Evolutionary conservation across 2,113 vertebrate genomes (phyloP), one percentile per base, ranked within the genome.

Genomic region (Dascyllus trimaculatus): DNA sequence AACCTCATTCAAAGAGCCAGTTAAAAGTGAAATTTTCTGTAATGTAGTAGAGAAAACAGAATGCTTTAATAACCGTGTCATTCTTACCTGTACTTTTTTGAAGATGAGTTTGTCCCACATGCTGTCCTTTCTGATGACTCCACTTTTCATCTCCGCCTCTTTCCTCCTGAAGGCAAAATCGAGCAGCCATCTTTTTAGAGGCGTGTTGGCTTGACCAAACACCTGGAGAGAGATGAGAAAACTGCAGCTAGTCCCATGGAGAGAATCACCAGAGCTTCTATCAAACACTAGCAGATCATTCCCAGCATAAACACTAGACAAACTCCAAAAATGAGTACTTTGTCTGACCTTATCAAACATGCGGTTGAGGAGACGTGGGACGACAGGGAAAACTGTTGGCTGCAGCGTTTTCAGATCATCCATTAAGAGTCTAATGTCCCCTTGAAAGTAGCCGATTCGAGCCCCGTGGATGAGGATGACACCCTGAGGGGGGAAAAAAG

Each of bases 71-170:
- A 15, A 43, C 2, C 40, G 6, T 14, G 10, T n/a, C 8, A 1
- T 26, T 54, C 56, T 66, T 91, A 99, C 98, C 97, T 99, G 98
- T 38, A 99, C 95, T 94, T 98, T 99, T 72, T 87, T 95, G 88
- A 99, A 99, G 93, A 99, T 96, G 3, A 99, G 91, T 85, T 93
- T 97, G 86, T 99, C 98, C 98, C 98, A 99, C 71, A 99, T 89
- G 89, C 97, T 99, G 92, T 99, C 96, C 67, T 93, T 96, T 89
- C 98, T 93, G 11, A 99, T 88, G 75, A 99, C 95, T 1, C 98
- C 97, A 2, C 94, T 97, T 78, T 95, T 95, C 25, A 99, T 94
- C 80, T 99, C 97, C 0, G 97, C 96, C 87, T 96, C 96, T 93
- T 99, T 99, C 85, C 98, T 95, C 81, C 95, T 96, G 71, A 96